A percentile compares a stretch with the other conserved stretches of the same genome.
Conservation (phyloP, 2,888 invertebrate genomes). For the Microchrysa polita region DNA sequence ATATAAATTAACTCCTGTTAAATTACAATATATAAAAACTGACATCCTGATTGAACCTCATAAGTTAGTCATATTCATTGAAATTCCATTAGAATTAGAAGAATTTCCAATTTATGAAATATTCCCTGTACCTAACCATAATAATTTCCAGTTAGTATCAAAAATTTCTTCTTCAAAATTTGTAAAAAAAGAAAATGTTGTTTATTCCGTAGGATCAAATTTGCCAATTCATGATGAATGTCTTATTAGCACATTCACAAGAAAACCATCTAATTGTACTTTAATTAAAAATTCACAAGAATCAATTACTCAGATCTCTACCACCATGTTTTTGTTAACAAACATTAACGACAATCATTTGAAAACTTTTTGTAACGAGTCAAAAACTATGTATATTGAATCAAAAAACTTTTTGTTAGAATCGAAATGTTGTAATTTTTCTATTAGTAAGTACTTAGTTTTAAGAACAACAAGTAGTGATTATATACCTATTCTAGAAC, state of each 20-base stretch:
- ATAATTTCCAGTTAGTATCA: background rate
- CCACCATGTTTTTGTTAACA: too few species aligned
- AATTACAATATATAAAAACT: too few species aligned
- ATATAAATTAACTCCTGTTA: slow-evolving; percentile 6
- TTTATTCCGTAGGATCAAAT: slow-evolving; percentile 8
- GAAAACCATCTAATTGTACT: too few species aligned
- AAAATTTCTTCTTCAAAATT: background rate
- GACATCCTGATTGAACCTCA: too few species aligned
- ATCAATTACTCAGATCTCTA: background rate
- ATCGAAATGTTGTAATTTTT: background rate
- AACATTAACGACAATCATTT: too few species aligned
- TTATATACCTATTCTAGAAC: too few species aligned
- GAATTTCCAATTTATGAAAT: too few species aligned
- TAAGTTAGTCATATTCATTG: too few species aligned
- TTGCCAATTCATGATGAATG: too few species aligned
- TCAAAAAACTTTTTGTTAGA: background rate
- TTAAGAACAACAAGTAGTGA: background rate
- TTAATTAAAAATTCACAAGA: background rate
- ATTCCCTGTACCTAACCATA: too few species aligned
- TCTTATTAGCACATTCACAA: too few species aligned
- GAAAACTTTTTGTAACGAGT: slow-evolving; percentile 5
- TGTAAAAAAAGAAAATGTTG: background rate
- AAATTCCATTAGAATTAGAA: too few species aligned
- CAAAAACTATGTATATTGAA: background rate
- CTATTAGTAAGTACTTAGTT: background rate